Percentiles rank a stretch among this genome's conserved stretches.
Conservation (phyloP, 2,797 vertebrate species). For the Babyrousa celebensis region DNA sequence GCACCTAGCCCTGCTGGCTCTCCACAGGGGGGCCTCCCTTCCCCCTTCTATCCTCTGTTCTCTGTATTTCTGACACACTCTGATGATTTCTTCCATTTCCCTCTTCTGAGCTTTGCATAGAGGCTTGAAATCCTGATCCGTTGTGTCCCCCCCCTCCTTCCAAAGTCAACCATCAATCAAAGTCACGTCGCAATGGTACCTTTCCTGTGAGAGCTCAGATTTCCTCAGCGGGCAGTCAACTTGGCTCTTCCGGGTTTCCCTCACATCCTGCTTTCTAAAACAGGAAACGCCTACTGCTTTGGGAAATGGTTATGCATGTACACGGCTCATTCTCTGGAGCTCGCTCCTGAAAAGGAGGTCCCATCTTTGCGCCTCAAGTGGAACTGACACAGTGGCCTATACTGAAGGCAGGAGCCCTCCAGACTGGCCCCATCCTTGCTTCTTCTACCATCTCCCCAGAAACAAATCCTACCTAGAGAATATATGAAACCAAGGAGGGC, state of each 20-base stretch:
- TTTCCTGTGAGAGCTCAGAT: not conserved
- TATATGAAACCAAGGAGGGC: not conserved
- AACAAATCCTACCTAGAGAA: not conserved
- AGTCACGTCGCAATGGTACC: constrained; percentile 52
- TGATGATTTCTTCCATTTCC: not conserved
- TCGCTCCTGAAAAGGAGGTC: not conserved
- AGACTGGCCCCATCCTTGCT: not conserved
- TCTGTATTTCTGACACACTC: not conserved
- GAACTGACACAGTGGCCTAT: not conserved
- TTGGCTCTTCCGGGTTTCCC: not conserved
- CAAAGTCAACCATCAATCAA: constrained; percentile 75
- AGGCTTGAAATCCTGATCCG: not conserved
- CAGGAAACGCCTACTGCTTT: constrained; percentile 23
- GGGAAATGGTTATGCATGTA: constrained; percentile 6
- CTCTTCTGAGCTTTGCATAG: not conserved
- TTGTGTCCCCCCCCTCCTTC: constrained; percentile 23
- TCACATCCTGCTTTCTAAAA: constrained; percentile 49
- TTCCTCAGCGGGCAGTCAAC: constrained; percentile 53
- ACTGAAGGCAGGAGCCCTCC: not conserved
- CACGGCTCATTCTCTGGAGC: not conserved
- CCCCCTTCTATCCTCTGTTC: not conserved
- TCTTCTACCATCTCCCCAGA: not conserved
- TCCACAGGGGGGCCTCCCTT: not conserved
- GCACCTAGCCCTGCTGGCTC: not conserved
- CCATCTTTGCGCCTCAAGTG: not conserved